Base-by-base conservation (phyloP, 2,888 invertebrate genomes). In the Adelphocoris suturalis region DNA sequence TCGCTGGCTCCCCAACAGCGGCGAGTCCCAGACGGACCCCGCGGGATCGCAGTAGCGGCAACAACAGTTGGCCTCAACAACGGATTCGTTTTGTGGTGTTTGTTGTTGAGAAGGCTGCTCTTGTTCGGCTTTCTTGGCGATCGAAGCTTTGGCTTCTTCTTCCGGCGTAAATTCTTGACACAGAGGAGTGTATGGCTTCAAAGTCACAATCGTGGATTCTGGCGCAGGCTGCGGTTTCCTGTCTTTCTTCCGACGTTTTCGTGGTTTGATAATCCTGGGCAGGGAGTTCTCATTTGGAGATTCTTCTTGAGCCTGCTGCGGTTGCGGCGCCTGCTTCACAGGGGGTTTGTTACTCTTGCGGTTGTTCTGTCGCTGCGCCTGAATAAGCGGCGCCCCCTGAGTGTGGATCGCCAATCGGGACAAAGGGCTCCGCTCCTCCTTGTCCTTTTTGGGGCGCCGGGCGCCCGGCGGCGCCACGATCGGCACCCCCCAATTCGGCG, bases 191-290 rank as follows among this genome's bases (percentile, higher is more conserved):
- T 94, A 94, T 90, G 94, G 94, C 92, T 95, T 94, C 27, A 93
- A 92, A 16, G 93, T 93, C 87, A 93, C 93, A 86, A 93, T 92
- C 27, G 91, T 82, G 76, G 91, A 89, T 61, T 90, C 90, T 19
- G 91, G 82, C 7, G 91, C 57, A 90, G 91, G 28, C 89, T 92
- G 89, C 55, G 97, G 96, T 94, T 97, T 97, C 92, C 97, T 95
- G 93, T 97, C 97, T 94, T 97, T 98, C 95, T 97, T 98, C 93
- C 97, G 96, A 86, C 98, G 95, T 93, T 98, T 98, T 93, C 97
- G 96, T 9, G 97, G 97, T 93, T 98, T 98, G 92, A 98, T 97
- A 91, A 98, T 97, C 92, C 98, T 95, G 91, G 97, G 97, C 93
- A 97, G 94, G 94, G 96, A 96, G 91, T 96, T 96, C 93, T 97